These are phyloP conservation scores for Plebejus argus DNA, from an alignment of 2,888 invertebrate genomes.

Conservation along the genomic window DNA sequence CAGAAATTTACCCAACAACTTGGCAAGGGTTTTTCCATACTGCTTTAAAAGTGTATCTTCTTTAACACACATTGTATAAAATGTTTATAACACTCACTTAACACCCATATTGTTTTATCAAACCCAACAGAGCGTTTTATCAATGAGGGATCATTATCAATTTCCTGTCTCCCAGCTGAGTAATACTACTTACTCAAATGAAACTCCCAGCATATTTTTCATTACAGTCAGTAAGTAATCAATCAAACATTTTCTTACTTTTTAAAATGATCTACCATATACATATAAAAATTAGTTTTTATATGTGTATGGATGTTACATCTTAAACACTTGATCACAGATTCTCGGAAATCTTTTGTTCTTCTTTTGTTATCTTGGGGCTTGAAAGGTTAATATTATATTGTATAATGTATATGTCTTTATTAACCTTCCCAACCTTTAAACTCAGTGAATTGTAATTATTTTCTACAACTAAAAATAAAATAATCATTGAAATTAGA, in stretches of 20 bases:
- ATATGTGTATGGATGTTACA: too few species aligned
- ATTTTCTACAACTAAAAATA: slow-evolving; percentile 24
- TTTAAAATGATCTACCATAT: too few species aligned
- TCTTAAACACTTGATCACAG: too few species aligned
- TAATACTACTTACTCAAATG: neutral
- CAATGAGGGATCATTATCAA: slow-evolving; percentile 12
- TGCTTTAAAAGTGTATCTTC: slow-evolving; percentile 23
- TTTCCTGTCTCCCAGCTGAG: neutral
- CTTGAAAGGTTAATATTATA: too few species aligned
- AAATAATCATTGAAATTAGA: slow-evolving; percentile 31
- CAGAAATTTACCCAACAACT: slow-evolving; percentile 47
- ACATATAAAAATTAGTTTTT: too few species aligned
- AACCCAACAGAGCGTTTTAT: neutral
- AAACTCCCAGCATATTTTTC: neutral
- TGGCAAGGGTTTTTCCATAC: slow-evolving; percentile 37
- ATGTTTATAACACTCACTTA: neutral
- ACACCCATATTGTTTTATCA: slow-evolving; percentile 6
- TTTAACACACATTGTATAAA: slow-evolving; percentile 27
- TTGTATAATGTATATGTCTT: neutral
- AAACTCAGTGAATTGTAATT: neutral
- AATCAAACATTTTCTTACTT: neutral
- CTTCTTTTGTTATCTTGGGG: too few species aligned
- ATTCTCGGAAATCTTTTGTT: too few species aligned
- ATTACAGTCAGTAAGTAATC: neutral
- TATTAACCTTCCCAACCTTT: neutral